Conservation (phyloP, 1,140 invertebrate species). For the Diorhabda elongata region DNA sequence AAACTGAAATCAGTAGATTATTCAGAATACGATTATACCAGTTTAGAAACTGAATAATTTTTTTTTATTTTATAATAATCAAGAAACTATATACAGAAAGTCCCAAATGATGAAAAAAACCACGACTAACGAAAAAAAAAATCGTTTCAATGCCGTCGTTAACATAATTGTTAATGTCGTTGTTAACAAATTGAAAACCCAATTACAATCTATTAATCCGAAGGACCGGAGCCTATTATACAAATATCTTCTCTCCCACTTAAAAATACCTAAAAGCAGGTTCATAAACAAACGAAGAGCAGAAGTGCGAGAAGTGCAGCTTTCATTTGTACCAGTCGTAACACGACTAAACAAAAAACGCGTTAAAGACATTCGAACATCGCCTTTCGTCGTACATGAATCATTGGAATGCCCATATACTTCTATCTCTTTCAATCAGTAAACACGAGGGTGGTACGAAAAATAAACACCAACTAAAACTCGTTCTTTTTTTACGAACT, state of each 20-base stretch:
- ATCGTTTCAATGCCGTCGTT: not conserved
- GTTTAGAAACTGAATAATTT: too few relatives aligned
- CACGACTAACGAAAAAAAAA: not conserved
- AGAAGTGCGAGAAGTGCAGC: slow-evolving; percentile 44
- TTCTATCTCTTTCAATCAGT: slow-evolving; percentile 25
- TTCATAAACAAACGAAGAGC: slow-evolving; percentile 32
- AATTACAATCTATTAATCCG: slow-evolving; percentile 25
- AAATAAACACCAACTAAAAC: too few relatives aligned
- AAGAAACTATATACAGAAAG: too few relatives aligned
- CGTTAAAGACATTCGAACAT: slow-evolving; percentile 42
- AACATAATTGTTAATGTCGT: slow-evolving; percentile 6
- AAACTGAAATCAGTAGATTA: too few relatives aligned
- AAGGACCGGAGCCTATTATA: slow-evolving; percentile 13
- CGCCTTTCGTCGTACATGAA: slow-evolving; percentile 45
- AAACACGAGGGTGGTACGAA: not conserved
- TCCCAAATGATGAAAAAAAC: not conserved
- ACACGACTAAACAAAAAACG: slow-evolving; percentile 44
- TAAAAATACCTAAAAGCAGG: slow-evolving; percentile 25
- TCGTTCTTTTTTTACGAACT: too few relatives aligned
- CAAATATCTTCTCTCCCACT: slow-evolving; percentile 19
- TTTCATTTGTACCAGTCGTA: slow-evolving; percentile 45
- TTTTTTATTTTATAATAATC: too few relatives aligned
- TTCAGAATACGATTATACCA: too few relatives aligned
- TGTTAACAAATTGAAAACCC: slow-evolving; percentile 11
- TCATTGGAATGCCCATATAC: slow-evolving; percentile 40